Evolutionary conservation across 2,797 vertebrate species (phyloP), one percentile per base, ranked within the genome.

Genomic region (Lophotriccus pileatus): DNA sequence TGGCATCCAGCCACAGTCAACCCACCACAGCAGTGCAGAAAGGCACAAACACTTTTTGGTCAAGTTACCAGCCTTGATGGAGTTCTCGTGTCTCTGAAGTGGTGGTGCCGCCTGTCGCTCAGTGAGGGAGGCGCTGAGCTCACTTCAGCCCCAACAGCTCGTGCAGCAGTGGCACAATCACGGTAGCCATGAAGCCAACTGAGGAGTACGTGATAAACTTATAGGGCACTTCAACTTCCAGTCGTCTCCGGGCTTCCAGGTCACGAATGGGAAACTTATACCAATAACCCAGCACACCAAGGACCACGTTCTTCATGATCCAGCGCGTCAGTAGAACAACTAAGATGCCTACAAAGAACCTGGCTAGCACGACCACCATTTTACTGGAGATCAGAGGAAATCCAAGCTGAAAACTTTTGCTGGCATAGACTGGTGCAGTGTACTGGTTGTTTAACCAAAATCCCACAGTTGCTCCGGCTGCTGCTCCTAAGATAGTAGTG

Each of bases 211-310:
- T 99, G 74, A 97, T 91, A 68, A 99, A 99, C 95, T 99, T 99
- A 23, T 98, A 99, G 0, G 99, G 99, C 83, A 99, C 99, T 93
- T 99, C 99, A 0, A 99, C 99, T 92, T 99, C 98, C 86, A 98
- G 98, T 67, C 98, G 98, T 39, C 95, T 98, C 66, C 97, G 98
- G 70, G 98, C 99, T 9, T 95, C 78, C 66, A 46, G 32, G 80
- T 99, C 98, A 0, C 59, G 36, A 4, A 91, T 27, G 27, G 97
- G 95, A 58, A 99, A 98, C 17, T 90, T 84, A 96, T 99, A 98
- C 97, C 97, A 97, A 1, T 93, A 98, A 36, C 98, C 98, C 30
- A 99, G 77, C 28, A 96, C 16, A 12, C 93, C 86, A 22, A 99
- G 98, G 3, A 98, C 98, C 37, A 94, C 9, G 1, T 93, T 98